Evolutionary conservation across 1,140 invertebrate species (phyloP).

Genomic region (Microplitis demolitor): DNA sequence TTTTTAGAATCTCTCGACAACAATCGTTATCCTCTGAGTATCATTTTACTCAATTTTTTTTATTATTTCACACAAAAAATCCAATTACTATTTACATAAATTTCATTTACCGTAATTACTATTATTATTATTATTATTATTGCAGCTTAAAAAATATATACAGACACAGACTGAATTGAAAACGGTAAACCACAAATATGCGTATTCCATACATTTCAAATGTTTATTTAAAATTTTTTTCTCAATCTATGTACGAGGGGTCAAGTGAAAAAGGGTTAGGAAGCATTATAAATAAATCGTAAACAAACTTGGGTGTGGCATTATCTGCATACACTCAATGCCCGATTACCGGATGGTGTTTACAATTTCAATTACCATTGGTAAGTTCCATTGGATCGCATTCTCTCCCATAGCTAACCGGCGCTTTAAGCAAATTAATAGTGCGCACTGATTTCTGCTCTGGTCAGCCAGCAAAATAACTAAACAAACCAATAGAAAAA

Average conservation of each 20-base stretch:
- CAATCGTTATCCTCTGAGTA: no score
- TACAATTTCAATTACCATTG: constrained; percentile 27
- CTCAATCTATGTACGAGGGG: no score
- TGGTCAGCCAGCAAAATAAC: neutral
- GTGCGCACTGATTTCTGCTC: neutral
- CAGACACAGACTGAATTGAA: no score
- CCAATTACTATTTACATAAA: no score
- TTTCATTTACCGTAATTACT: no score
- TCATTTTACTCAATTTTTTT: no score
- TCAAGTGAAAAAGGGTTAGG: neutral
- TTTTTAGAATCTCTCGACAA: no score
- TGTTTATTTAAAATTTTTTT: no score
- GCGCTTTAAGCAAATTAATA: neutral
- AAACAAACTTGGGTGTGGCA: constrained; percentile 4
- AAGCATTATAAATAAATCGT: neutral
- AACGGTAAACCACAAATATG: no score
- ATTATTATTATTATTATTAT: neutral
- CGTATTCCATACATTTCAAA: no score
- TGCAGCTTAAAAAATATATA: neutral
- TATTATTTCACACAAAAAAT: no score
- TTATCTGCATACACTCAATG: constrained; percentile 16
- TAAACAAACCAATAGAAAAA: neutral
- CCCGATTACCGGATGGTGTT: constrained; percentile 20
- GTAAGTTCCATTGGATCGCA: constrained; percentile 17
- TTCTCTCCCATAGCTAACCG: neutral